phyloP scores from a whole-genome alignment of 1,140 invertebrate genomes.

The Leptinotarsa undecemlineata region DNA sequence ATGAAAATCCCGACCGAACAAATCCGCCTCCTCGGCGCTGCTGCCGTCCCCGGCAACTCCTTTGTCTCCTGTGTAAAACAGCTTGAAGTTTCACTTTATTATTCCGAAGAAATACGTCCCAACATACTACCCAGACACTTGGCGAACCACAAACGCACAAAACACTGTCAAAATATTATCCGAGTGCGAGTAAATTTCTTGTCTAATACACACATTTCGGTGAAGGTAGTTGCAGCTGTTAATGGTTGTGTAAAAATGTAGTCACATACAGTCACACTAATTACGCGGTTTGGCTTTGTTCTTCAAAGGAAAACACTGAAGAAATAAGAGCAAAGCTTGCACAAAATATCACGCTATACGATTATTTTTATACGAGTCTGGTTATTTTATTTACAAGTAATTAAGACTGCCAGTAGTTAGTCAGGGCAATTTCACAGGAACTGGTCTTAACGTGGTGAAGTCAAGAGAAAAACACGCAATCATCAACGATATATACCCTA shows the following conservation, averaged over 20 bases:
- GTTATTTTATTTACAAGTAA: constrained; percentile 22
- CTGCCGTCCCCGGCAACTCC: constrained; percentile 39
- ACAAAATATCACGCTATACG: constrained; percentile 10
- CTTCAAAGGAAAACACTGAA: constrained; percentile 3
- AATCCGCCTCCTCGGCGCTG: constrained; percentile 40
- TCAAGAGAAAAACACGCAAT: too few relatives aligned
- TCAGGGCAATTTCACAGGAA: background rate
- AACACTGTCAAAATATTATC: background rate
- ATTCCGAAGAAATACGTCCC: background rate
- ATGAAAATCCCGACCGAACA: constrained; percentile 40
- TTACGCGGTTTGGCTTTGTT: background rate
- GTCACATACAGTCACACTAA: constrained; percentile 13
- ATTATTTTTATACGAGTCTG: constrained; percentile 22
- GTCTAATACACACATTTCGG: background rate
- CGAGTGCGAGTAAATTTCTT: background rate
- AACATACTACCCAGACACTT: background rate
- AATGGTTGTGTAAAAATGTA: background rate
- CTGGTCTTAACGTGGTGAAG: background rate
- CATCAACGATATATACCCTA: too few relatives aligned
- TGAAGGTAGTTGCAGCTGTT: background rate
- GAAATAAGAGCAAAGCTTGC: constrained; percentile 12
- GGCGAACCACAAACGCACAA: too few relatives aligned
- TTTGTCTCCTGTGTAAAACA: constrained; percentile 45
- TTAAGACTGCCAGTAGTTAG: constrained; percentile 14
- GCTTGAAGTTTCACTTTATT: constrained; percentile 31